A percentile compares a stretch with the other conserved stretches of the same genome.
Conservation (phyloP, 2,797 vertebrate species). For the Craterocephalus amniculus region DNA sequence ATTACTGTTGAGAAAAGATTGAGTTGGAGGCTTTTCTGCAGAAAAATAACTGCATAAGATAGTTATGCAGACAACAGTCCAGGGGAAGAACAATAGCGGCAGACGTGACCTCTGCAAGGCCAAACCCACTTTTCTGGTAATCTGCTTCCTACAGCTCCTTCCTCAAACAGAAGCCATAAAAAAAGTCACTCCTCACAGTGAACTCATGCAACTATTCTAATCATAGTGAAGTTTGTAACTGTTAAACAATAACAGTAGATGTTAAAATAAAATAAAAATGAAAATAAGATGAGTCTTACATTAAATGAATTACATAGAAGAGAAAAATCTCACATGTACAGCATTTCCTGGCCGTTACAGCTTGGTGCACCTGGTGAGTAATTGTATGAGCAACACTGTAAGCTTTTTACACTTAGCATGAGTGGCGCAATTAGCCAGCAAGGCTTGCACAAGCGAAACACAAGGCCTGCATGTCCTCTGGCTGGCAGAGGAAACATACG, state of each 20-base stretch:
- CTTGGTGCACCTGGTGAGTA: constrained; percentile 39
- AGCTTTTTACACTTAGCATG: constrained; percentile 47
- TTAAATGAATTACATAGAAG: constrained; percentile 6
- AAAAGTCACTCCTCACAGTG: constrained; percentile 44
- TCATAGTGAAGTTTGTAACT: constrained; percentile 14
- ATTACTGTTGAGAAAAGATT: constrained; percentile 34
- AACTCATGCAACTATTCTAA: constrained; percentile 33
- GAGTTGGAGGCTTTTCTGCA: constrained; percentile 19
- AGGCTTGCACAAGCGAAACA: constrained; percentile 37
- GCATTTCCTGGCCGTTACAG: constrained; percentile 26
- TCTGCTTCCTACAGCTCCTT: constrained; percentile 84
- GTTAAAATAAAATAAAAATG: constrained; percentile 1
- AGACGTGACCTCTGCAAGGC: constrained; percentile 68
- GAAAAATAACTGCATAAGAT: constrained; percentile 46
- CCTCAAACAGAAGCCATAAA: constrained; percentile 65
- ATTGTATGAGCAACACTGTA: constrained; percentile 23
- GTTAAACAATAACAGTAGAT: constrained; percentile 23
- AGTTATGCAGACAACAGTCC: constrained; percentile 62
- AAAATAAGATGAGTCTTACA: constrained; percentile 18
- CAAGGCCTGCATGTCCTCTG: constrained; percentile 67
- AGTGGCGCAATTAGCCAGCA: constrained; percentile 41
- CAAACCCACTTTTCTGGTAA: constrained; percentile 74
- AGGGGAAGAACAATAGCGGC: constrained; percentile 77
- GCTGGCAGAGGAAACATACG: constrained; percentile 50
- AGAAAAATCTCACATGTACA: constrained; percentile 8